A percentile compares a stretch with the other conserved stretches of the same genome.
Conservation (phyloP, 2,888 invertebrate genomes). For the Metellina segmentata region DNA sequence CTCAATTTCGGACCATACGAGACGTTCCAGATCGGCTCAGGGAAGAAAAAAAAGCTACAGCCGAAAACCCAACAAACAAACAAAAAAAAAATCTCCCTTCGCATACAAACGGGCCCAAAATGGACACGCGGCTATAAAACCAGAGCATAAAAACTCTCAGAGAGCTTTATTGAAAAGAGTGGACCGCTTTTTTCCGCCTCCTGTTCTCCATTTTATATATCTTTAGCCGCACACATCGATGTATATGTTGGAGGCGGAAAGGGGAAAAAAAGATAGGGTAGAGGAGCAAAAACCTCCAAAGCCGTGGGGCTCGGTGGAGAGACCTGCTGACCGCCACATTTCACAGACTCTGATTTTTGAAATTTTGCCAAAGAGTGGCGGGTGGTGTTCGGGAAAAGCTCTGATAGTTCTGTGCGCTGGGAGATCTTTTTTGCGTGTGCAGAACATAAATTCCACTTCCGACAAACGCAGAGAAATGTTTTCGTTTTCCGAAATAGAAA, state of each 20-base stretch:
- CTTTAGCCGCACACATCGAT: constrained; percentile 24
- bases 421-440: neutral
- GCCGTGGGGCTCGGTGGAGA: constrained; percentile 2
- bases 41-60: constrained; percentile 11
- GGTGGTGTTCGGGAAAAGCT: neutral
- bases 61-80: neutral
- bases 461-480: neutral
- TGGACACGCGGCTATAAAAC: constrained; percentile 66
- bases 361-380: constrained; percentile 44
- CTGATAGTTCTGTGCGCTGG: constrained; percentile 21
- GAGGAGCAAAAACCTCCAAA: constrained; percentile 15
- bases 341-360: constrained; percentile 57
- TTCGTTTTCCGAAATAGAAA: neutral
- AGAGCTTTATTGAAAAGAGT: constrained; percentile 71
- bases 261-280: constrained; percentile 14
- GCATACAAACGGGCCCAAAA: constrained; percentile 61
- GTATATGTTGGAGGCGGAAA: neutral
- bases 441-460: constrained; percentile 36
- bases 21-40: constrained; percentile 9
- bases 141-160: constrained; percentile 54
- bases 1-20: constrained; percentile 36
- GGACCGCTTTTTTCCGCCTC: constrained; percentile 38
- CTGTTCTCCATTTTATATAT: constrained; percentile 58
- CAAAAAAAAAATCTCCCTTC: constrained; percentile 13
- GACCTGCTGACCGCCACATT: constrained; percentile 62